A percentile compares a stretch with the other conserved stretches of the same genome.
phyloP scores from a whole-genome alignment of 2,797 vertebrate species.

The Dermochelys coriacea region DNA sequence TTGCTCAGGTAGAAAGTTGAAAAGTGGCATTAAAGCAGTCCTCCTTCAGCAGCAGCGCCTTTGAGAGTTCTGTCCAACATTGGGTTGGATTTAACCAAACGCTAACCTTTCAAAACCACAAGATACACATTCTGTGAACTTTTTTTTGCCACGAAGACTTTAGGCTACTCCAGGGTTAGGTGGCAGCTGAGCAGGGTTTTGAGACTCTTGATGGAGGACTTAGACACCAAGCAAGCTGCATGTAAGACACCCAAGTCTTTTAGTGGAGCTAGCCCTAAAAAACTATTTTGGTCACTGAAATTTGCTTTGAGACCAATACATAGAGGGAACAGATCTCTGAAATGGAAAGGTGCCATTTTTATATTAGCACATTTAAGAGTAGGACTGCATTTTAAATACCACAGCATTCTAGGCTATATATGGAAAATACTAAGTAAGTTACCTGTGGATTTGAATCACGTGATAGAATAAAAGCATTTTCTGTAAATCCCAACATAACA shows the following conservation, averaged over 20 bases:
- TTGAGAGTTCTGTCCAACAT: too few relatives aligned
- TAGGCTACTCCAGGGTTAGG: not conserved
- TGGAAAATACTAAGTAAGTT: not conserved
- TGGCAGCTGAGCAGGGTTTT: not conserved
- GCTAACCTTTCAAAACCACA: not conserved
- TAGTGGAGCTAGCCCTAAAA: not conserved
- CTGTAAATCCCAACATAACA: not conserved
- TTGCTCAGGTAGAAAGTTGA: not conserved
- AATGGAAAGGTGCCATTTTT: not conserved
- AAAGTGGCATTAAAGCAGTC: not conserved
- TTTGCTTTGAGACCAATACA: not conserved
- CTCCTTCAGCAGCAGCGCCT: not conserved
- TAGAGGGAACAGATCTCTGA: accelerated
- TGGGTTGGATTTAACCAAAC: too few relatives aligned
- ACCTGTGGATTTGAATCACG: not conserved
- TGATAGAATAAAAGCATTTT: not conserved
- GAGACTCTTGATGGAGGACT: not conserved
- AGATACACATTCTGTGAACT: not conserved
- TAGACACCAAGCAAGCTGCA: too few relatives aligned
- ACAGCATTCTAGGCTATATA: not conserved
- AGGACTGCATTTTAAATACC: not conserved
- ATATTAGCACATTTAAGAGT: not conserved
- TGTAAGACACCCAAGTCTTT: not conserved
- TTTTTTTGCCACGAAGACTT: not conserved
- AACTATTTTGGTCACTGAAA: not conserved